Evolutionary conservation across 2,888 invertebrate genomes (phyloP).

Genomic region (Bembecia ichneumoniformis): DNA sequence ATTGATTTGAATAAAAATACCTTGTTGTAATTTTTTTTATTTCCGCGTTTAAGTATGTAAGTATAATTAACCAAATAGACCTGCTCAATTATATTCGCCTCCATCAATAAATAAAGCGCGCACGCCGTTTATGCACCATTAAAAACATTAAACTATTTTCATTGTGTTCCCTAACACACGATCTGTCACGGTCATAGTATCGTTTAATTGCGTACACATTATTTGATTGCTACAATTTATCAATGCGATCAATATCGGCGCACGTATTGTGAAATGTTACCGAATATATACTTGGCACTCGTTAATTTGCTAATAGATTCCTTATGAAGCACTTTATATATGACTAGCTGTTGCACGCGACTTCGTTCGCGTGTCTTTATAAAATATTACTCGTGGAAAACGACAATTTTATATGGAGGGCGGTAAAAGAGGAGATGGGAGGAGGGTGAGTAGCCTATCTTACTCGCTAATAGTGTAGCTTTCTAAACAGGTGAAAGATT

Average conservation of each 20-base stretch:
- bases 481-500: no score
- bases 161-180: conserved; percentile 8
- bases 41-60: not conserved
- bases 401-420: no score
- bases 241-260: not conserved
- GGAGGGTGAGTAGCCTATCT: no score
- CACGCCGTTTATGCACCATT: conserved; percentile 2
- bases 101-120: not conserved
- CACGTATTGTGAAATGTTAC: not conserved
- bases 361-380: no score
- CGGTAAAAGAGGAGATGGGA: no score
- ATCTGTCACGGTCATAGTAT: conserved; percentile 7
- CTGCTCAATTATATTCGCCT: not conserved
- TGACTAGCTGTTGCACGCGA: no score
- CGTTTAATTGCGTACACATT: not conserved
- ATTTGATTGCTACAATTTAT: not conserved
- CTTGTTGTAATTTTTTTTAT: not conserved
- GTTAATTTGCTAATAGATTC: not conserved
- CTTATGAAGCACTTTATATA: no score
- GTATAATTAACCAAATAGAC: not conserved
- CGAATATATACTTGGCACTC: not conserved
- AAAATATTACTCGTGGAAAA: no score
- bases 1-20: not conserved
- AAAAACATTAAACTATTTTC: conserved; percentile 9
- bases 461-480: no score